phyloP scores from a whole-genome alignment of 2,888 invertebrate genomes.

The Cyrtodaria siliqua region DNA sequence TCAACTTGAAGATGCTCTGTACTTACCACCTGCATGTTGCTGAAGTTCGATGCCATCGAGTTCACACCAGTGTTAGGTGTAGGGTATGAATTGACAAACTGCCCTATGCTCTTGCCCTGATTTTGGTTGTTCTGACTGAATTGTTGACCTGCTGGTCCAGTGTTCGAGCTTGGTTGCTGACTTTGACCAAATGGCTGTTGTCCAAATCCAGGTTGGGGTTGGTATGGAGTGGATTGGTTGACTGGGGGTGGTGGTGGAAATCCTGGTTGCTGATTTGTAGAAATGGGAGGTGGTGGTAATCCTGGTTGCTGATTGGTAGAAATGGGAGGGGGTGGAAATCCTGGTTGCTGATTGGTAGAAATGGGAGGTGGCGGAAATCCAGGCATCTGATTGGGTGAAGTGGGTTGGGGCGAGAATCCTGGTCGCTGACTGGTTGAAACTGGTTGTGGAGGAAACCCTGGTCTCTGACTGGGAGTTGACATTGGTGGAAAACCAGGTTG shows the following conservation, averaged over 20 bases:
- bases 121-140: neutral
- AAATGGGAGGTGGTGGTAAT: conserved; percentile 36
- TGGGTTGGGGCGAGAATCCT: neutral
- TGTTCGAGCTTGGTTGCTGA: neutral
- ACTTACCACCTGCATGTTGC: conserved; percentile 60
- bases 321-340: conserved; percentile 42
- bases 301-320: conserved; percentile 43
- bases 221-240: conserved; percentile 20
- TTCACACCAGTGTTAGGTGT: conserved; percentile 21
- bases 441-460: conserved; percentile 38
- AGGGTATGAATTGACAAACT: conserved; percentile 54
- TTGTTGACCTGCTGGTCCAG: neutral
- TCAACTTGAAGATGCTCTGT: too few species aligned
- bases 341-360: conserved; percentile 27
- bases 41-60: conserved; percentile 38
- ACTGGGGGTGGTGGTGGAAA: conserved; percentile 31
- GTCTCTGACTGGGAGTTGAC: conserved; percentile 12
- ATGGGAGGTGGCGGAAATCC: conserved; percentile 16
- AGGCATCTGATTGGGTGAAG: conserved; percentile 22
- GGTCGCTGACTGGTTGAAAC: neutral
- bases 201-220: conserved; percentile 42
- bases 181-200: conserved; percentile 1
- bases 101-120: conserved; percentile 36
- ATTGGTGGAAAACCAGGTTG: conserved; percentile 31
- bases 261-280: conserved; percentile 26